These are phyloP conservation scores for Sicus ferrugineus DNA, from an alignment of 2,888 invertebrate genomes.

Conservation along the genomic window DNA sequence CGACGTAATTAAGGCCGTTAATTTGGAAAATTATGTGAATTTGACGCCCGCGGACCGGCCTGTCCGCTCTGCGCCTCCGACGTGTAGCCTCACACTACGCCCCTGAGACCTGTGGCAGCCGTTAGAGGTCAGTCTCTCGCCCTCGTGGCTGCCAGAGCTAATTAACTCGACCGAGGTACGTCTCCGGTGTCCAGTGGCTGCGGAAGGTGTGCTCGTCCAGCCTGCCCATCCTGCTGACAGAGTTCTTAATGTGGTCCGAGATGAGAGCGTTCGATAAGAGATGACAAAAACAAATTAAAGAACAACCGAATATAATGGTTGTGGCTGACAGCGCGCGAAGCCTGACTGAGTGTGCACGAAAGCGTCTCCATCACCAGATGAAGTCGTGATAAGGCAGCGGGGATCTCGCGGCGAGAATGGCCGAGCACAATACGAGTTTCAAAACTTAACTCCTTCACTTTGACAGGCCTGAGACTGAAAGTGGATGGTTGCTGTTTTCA, in stretches of 20 bases:
- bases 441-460: no score
- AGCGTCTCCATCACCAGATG: no score
- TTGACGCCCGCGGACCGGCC: no score
- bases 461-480: no score
- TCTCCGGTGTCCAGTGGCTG: conserved; percentile 11
- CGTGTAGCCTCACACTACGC: not conserved
- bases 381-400: no score
- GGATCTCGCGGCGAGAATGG: no score
- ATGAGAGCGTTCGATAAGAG: conserved; percentile 31
- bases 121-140: not conserved
- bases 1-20: conserved; percentile 17
- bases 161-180: conserved; percentile 58
- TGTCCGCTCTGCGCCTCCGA: not conserved
- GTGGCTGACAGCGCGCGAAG: conserved; percentile 27
- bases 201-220: no score
- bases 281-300: conserved; percentile 30
- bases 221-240: conserved; percentile 23
- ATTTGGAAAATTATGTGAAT: conserved; percentile 25
- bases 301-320: conserved; percentile 22
- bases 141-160: conserved; percentile 46
- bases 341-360: conserved; percentile 22
- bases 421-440: no score
- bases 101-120: not conserved
- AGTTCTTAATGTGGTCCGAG: conserved; percentile 33
- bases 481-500: no score